A percentile compares a stretch with the other conserved stretches of the same genome.
phyloP scores from a whole-genome alignment of 2,113 vertebrate species.

The Pogona vitticeps region DNA sequence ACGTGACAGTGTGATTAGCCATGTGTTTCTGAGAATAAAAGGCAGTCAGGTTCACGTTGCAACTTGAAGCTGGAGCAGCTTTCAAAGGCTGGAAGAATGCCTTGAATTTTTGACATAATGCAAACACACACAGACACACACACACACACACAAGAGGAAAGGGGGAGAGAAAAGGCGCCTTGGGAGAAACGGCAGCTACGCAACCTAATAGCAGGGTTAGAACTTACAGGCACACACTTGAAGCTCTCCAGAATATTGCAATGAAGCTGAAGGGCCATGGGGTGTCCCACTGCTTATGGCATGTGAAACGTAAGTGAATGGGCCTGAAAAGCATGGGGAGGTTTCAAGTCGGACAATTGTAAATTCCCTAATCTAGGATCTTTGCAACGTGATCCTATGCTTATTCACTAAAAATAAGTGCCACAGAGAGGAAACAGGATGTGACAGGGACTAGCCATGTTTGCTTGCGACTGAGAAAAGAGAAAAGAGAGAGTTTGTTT shows the following conservation, averaged over 20 bases:
- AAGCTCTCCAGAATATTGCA: too few species aligned
- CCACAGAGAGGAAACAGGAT: background rate
- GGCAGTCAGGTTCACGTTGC: background rate
- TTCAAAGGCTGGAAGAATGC: background rate
- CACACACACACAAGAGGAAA: background rate
- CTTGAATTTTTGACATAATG: background rate
- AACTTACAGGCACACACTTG: background rate
- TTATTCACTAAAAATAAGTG: background rate
- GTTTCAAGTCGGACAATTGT: background rate
- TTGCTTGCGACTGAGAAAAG: too few species aligned
- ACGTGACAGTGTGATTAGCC: background rate
- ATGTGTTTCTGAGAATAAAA: background rate
- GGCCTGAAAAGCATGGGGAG: background rate
- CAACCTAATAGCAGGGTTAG: background rate
- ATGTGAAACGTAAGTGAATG: too few species aligned
- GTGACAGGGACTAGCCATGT: background rate
- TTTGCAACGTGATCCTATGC: background rate
- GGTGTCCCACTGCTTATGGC: too few species aligned
- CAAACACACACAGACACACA: background rate
- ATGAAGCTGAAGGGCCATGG: background rate
- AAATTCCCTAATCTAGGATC: background rate
- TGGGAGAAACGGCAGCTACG: background rate
- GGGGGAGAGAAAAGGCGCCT: background rate
- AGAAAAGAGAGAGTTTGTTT: too few species aligned
- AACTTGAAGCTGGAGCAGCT: background rate